Evolutionary conservation across 2,113 vertebrate genomes (phyloP).

Genomic region (Camelus dromedarius): DNA sequence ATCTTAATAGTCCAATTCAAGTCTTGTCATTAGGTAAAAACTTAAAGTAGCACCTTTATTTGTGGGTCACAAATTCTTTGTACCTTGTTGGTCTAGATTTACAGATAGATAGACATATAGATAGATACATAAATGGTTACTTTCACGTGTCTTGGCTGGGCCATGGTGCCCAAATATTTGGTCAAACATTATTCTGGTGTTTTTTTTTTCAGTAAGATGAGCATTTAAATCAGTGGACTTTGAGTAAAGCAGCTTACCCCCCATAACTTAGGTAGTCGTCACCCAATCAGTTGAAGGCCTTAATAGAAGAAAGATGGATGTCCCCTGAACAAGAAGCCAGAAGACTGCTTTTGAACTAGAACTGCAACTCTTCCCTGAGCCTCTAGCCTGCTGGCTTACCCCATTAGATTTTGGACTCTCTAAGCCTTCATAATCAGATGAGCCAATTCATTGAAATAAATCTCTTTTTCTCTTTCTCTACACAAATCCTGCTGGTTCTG

Average conservation of each 20-base stretch:
- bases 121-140: background rate
- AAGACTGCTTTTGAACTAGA: background rate
- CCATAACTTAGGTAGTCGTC: background rate
- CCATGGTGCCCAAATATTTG: background rate
- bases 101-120: background rate
- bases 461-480: background rate
- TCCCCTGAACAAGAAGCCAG: background rate
- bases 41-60: background rate
- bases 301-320: background rate
- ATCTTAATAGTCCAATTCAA: background rate
- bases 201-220: background rate
- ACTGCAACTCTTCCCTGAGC: background rate
- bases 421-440: background rate
- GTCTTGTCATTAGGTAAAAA: background rate
- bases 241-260: background rate
- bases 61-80: background rate
- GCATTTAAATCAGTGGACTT: background rate
- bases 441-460: background rate
- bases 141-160: background rate
- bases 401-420: background rate
- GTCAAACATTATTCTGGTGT: background rate
- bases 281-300: background rate
- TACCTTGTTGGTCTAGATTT: background rate
- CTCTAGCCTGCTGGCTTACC: background rate
- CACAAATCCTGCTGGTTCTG: background rate